Evolutionary conservation across 2,113 vertebrate species (phyloP).

Genomic region (Dermatemys mawii): DNA sequence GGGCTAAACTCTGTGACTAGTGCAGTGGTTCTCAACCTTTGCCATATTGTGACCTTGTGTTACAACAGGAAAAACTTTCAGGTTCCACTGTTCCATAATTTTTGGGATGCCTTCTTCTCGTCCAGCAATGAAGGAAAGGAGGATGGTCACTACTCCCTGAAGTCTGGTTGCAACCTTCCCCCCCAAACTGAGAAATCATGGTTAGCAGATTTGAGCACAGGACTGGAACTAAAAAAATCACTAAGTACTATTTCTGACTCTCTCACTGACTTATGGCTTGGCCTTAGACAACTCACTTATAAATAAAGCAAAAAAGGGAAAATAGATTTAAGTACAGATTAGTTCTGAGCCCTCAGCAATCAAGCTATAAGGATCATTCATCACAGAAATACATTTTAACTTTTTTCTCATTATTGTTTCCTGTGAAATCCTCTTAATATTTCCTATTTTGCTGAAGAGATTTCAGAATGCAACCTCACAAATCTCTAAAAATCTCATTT

Average conservation of each 20-base stretch:
- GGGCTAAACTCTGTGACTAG: background rate
- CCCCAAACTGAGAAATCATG: slow-evolving; percentile 34
- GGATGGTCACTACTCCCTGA: background rate
- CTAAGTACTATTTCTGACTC: slow-evolving; percentile 52
- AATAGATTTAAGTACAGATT: slow-evolving; percentile 60
- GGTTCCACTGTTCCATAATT: background rate
- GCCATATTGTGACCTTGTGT: background rate
- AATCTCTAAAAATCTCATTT: background rate
- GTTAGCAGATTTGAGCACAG: slow-evolving; percentile 62
- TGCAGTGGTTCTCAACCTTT: background rate
- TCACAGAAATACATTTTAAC: slow-evolving; percentile 49
- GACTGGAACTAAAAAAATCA: slow-evolving; percentile 56
- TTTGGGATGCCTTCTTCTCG: background rate
- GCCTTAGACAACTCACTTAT: slow-evolving; percentile 62
- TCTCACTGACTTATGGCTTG: slow-evolving; percentile 54
- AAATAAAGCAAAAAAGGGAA: slow-evolving; percentile 65
- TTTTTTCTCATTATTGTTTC: slow-evolving; percentile 63
- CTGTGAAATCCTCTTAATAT: slow-evolving; percentile 48
- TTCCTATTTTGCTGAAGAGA: slow-evolving; percentile 26
- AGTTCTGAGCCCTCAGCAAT: slow-evolving; percentile 60
- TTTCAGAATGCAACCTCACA: accelerated
- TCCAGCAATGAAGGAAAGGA: background rate
- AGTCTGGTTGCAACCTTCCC: background rate
- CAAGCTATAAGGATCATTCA: slow-evolving; percentile 54
- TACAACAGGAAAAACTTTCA: background rate